Evolutionary conservation across 2,888 invertebrate species (phyloP).

Genomic region (Bellardia bayeri): DNA sequence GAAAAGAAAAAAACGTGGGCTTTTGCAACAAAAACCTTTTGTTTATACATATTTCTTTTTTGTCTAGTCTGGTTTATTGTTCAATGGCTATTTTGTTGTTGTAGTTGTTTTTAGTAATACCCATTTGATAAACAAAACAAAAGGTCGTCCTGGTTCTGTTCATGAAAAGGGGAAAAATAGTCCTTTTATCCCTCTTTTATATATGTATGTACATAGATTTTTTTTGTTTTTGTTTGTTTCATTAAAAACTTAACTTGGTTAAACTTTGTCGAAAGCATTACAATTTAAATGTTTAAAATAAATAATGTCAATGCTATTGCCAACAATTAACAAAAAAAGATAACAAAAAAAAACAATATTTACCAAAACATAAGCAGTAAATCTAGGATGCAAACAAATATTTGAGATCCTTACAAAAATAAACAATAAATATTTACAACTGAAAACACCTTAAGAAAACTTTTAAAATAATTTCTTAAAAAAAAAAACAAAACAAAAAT

Average conservation of each 20-base stretch:
- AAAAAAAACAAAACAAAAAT: neutral
- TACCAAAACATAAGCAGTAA: conserved; percentile 23
- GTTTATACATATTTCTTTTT: neutral
- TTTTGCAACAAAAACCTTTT: neutral
- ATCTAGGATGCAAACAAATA: conserved; percentile 25
- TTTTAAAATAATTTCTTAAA: neutral
- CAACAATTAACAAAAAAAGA: conserved; percentile 51
- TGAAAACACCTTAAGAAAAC: conserved; percentile 23
- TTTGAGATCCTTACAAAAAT: neutral
- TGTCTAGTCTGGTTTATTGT: neutral
- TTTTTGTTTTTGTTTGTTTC: conserved; percentile 2
- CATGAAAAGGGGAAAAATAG: conserved; percentile 24
- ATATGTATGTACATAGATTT: neutral
- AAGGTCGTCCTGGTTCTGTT: neutral
- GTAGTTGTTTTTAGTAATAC: neutral
- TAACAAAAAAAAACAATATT: conserved; percentile 16
- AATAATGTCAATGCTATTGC: conserved; percentile 60
- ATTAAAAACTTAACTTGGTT: conserved; percentile 9
- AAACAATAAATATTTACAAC: conserved; percentile 34
- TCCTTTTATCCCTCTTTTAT: conserved; percentile 6
- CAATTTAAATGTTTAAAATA: conserved; percentile 27
- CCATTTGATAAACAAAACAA: conserved; percentile 30
- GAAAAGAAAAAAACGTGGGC: neutral
- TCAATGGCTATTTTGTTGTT: conserved; percentile 5
- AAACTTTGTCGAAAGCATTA: conserved; percentile 20